These are phyloP conservation scores for Synergus gifuensis DNA, from an alignment of 2,888 invertebrate species.

Conservation along the genomic window DNA sequence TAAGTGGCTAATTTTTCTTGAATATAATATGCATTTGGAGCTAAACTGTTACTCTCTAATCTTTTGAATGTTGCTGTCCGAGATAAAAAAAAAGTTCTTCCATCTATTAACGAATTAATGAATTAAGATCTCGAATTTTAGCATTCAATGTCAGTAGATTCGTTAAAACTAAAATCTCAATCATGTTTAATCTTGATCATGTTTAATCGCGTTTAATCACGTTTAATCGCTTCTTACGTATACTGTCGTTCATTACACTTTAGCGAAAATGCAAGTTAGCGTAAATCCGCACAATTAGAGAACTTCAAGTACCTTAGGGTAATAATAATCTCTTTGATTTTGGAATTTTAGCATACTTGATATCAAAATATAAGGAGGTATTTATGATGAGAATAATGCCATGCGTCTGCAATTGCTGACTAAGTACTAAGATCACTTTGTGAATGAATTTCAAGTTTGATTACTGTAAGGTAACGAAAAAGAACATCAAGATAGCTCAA, in stretches of 20 bases:
- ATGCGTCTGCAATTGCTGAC: too few species aligned
- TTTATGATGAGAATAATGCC: neutral
- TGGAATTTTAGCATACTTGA: constrained; percentile 2
- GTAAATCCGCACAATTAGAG: constrained; percentile 17
- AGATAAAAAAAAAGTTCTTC: constrained; percentile 29
- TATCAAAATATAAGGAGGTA: neutral
- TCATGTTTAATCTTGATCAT: neutral
- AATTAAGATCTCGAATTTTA: constrained; percentile 16
- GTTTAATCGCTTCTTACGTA: neutral
- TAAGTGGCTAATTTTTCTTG: neutral
- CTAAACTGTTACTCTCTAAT: constrained; percentile 4
- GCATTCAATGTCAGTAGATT: constrained; percentile 13
- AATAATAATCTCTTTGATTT: constrained; percentile 1
- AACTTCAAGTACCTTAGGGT: constrained; percentile 1
- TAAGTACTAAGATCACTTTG: constrained; percentile 7
- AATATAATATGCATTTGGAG: constrained; percentile 3
- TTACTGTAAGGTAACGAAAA: constrained; percentile 38
- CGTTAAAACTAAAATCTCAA: neutral
- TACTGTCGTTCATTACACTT: constrained; percentile 2
- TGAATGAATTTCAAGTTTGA: neutral
- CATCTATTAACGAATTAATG: constrained; percentile 13
- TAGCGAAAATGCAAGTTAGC: constrained; percentile 22
- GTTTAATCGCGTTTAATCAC: neutral
- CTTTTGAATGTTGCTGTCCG: constrained; percentile 8
- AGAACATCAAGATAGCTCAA: constrained; percentile 33